Evolutionary conservation across 2,888 invertebrate species (phyloP).

Genomic region (Papilio gigon): DNA sequence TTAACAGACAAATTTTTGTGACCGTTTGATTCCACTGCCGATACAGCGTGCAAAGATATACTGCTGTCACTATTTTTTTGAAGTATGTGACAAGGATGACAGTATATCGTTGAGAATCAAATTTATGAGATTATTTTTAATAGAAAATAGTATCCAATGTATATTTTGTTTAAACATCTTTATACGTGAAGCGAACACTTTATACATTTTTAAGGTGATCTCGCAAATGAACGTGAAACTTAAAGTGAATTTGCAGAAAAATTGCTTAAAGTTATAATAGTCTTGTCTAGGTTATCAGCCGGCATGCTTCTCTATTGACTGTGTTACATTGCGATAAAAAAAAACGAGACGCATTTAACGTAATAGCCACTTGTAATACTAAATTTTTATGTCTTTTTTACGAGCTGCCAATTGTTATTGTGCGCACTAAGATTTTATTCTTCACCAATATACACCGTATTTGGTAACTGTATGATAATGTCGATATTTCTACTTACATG

Average conservation of each 20-base stretch:
- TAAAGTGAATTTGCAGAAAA: too few relatives aligned
- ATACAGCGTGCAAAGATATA: too few relatives aligned
- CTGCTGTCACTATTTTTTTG: too few relatives aligned
- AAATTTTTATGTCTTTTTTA: constrained; percentile 35
- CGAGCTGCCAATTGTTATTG: constrained; percentile 37
- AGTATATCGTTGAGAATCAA: too few relatives aligned
- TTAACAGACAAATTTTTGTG: background rate
- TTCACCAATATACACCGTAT: constrained; percentile 24
- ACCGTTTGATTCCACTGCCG: background rate
- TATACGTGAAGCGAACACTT: too few relatives aligned
- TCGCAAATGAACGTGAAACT: too few relatives aligned
- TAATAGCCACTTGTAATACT: constrained; percentile 34
- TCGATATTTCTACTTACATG: background rate
- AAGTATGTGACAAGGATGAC: too few relatives aligned
- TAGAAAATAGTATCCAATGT: too few relatives aligned
- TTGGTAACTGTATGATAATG: constrained; percentile 9
- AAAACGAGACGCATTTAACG: constrained; percentile 31
- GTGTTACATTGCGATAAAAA: constrained; percentile 25
- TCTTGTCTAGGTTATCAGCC: background rate
- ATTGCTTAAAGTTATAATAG: background rate
- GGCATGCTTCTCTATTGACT: background rate
- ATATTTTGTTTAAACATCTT: too few relatives aligned
- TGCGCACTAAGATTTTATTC: constrained; percentile 28
- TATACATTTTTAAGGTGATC: too few relatives aligned
- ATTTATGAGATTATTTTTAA: too few relatives aligned